A percentile compares a stretch with the other conserved stretches of the same genome.
These are phyloP conservation scores for Neopipo cinnamomea DNA, from an alignment of 2,113 vertebrate species.

Conservation along the genomic window DNA sequence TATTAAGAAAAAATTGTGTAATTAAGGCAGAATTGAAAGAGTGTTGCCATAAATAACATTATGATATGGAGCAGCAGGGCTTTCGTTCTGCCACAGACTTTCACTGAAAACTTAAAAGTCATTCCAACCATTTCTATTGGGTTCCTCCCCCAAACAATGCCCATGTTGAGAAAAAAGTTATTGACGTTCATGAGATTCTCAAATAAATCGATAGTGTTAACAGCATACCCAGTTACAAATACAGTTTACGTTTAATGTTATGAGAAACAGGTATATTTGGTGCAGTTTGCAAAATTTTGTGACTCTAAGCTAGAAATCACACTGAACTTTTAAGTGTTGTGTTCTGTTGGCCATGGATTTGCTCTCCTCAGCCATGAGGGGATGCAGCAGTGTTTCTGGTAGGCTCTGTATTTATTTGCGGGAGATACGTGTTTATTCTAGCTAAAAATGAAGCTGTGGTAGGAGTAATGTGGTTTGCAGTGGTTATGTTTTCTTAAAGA, in stretches of 20 bases:
- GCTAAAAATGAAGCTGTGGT: neutral
- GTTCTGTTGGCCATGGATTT: neutral
- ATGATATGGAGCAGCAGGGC: neutral
- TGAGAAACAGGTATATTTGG: neutral
- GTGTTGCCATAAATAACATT: neutral
- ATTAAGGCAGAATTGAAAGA: neutral
- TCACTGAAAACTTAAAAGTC: neutral
- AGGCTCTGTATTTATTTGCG: neutral
- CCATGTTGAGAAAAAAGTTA: neutral
- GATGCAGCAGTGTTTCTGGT: neutral
- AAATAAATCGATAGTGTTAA: neutral
- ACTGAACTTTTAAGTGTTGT: neutral
- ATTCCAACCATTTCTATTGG: rapidly evolving
- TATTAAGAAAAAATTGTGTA: neutral
- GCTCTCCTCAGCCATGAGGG: neutral
- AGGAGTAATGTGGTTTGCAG: neutral
- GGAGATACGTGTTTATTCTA: neutral
- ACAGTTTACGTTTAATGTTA: neutral
- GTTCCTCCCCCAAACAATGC: neutral
- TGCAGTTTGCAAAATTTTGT: neutral
- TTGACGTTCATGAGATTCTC: neutral
- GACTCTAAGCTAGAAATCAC: rapidly evolving
- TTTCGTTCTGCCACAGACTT: neutral
- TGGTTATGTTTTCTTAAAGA: neutral
- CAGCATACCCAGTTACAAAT: neutral